Evolutionary conservation across 2,888 invertebrate species (phyloP).

Genomic region (Tubiluchus corallicola): DNA sequence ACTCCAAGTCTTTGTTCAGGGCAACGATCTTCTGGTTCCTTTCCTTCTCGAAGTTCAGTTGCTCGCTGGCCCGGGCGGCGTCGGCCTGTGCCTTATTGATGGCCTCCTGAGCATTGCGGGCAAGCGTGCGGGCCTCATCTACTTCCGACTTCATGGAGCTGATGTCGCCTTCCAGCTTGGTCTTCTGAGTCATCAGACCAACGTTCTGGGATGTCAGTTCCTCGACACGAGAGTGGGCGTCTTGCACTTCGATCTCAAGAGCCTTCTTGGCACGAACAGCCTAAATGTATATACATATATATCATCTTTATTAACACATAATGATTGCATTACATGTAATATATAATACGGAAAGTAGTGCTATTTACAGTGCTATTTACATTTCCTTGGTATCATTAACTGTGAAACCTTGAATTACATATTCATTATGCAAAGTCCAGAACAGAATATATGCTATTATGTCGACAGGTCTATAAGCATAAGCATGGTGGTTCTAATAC

Average conservation of each 20-base stretch:
- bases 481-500: no score
- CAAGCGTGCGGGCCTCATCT: constrained; percentile 91
- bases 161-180: constrained; percentile 86
- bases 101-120: background rate
- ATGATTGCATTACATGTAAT: no score
- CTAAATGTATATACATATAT: no score
- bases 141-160: constrained; percentile 78
- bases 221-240: constrained; percentile 49
- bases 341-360: no score
- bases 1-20: background rate
- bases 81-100: background rate
- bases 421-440: no score
- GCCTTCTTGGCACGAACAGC: constrained; percentile 76
- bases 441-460: no score
- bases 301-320: no score
- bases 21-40: background rate
- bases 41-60: background rate
- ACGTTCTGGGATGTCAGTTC: constrained; percentile 88
- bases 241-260: constrained; percentile 39
- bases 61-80: background rate
- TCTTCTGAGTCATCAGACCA: constrained; percentile 77
- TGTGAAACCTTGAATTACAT: no score
- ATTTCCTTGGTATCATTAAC: no score
- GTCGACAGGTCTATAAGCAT: no score
- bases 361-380: no score